Conservation (phyloP, 2,888 invertebrate genomes). For the Epinotia brunnichana region DNA sequence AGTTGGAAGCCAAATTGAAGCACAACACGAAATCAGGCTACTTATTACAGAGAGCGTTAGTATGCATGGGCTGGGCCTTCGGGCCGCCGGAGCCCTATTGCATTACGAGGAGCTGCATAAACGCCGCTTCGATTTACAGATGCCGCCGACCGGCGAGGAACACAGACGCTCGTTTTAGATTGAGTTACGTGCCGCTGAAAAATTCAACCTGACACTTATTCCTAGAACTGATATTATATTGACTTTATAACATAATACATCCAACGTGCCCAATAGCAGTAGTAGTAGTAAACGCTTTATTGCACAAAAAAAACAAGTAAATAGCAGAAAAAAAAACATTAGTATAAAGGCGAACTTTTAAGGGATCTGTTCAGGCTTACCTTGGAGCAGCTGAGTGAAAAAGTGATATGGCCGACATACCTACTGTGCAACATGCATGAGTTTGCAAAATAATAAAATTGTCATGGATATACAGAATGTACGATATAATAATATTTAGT, state of each 20-base stretch:
- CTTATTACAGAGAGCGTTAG: slow-evolving; percentile 78
- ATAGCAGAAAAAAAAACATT: too few species aligned
- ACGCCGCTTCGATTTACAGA: slow-evolving; percentile 72
- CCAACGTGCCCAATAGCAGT: neutral
- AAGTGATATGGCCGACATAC: too few species aligned
- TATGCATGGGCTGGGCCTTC: slow-evolving; percentile 81
- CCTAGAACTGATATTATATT: slow-evolving; percentile 23
- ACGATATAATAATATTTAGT: too few species aligned
- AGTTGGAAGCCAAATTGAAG: slow-evolving; percentile 32
- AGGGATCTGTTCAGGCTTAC: too few species aligned
- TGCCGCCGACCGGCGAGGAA: slow-evolving; percentile 45
- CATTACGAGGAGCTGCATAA: slow-evolving; percentile 69
- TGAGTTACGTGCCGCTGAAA: slow-evolving; percentile 41
- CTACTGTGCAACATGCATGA: too few species aligned
- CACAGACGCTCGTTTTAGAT: slow-evolving; percentile 40
- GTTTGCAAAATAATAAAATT: too few species aligned
- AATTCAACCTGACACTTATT: slow-evolving; percentile 24
- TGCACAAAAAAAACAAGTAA: too few species aligned
- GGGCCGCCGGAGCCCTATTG: slow-evolving; percentile 63
- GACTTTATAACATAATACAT: slow-evolving; percentile 5
- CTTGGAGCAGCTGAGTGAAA: too few species aligned
- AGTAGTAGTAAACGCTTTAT: too few species aligned
- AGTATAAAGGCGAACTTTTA: too few species aligned
- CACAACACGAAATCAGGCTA: slow-evolving; percentile 68
- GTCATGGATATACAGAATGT: too few species aligned